Evolutionary conservation across 2,797 vertebrate genomes (phyloP).

Genomic region (Pipistrellus pygmaeus): DNA sequence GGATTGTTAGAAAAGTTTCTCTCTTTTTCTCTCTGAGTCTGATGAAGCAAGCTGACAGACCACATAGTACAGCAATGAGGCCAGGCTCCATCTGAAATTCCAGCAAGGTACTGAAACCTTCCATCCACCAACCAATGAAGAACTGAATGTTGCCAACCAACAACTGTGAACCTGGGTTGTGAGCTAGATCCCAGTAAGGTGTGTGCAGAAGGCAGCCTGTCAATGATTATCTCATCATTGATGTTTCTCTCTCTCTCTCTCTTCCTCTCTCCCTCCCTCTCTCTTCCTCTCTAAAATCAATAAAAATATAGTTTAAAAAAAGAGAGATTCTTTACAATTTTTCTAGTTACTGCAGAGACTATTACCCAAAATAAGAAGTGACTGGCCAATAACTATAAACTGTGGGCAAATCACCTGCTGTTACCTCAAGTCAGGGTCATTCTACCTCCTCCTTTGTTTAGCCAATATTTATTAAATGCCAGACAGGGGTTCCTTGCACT

Average conservation of each 20-base stretch:
- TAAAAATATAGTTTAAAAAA: too few relatives aligned
- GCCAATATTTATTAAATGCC: constrained; percentile 16
- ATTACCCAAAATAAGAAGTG: not conserved
- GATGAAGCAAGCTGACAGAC: not conserved
- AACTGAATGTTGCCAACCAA: not conserved
- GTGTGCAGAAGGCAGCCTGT: too few relatives aligned
- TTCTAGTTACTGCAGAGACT: not conserved
- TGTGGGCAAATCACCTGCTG: not conserved
- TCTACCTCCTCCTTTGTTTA: not conserved
- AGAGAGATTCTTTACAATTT: not conserved
- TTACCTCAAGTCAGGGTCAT: not conserved
- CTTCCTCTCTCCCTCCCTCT: too few relatives aligned
- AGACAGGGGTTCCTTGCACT: not conserved
- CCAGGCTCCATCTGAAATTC: not conserved
- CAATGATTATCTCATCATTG: too few relatives aligned
- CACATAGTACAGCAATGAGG: not conserved
- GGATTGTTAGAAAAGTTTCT: not conserved
- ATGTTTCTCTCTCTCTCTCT: too few relatives aligned
- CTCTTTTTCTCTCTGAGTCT: not conserved
- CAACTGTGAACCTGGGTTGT: not conserved
- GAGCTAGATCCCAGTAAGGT: too few relatives aligned
- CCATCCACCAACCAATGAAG: not conserved
- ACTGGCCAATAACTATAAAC: not conserved
- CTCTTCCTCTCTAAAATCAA: too few relatives aligned
- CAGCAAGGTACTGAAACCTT: not conserved